Conservation (phyloP, 2,113 vertebrate species). For the Odocoileus hemionus region DNA sequence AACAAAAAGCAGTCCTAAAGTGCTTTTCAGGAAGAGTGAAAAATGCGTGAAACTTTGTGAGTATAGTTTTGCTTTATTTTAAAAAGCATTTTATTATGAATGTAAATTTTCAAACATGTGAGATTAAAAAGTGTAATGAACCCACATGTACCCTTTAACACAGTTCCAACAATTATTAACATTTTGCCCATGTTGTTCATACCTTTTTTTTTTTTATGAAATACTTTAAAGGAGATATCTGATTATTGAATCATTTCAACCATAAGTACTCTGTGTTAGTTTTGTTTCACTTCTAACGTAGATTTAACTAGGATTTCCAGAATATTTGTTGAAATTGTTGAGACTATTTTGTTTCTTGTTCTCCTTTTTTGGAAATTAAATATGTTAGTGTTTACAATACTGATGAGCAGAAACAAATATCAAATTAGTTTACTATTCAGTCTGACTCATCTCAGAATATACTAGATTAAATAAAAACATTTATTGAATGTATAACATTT, state of each 20-base stretch:
- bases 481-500: neutral
- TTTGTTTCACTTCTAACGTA: slow-evolving; percentile 27
- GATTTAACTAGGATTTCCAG: slow-evolving; percentile 10
- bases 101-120: neutral
- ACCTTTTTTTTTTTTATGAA: neutral
- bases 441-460: neutral
- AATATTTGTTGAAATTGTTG: neutral
- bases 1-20: slow-evolving; percentile 73
- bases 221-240: neutral
- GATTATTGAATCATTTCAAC: neutral
- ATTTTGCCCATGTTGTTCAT: neutral
- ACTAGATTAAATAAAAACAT: slow-evolving; percentile 2
- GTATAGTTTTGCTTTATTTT: slow-evolving; percentile 68
- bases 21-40: slow-evolving; percentile 72
- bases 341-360: neutral
- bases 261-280: neutral
- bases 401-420: neutral
- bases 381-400: neutral
- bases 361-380: neutral
- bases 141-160: neutral
- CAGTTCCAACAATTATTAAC: neutral
- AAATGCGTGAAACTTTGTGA: slow-evolving; percentile 77
- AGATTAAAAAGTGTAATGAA: neutral
- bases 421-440: neutral
- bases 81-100: neutral